Base-by-base conservation (phyloP, 2,888 invertebrate species). In the Lasioglossum pauxillum region DNA sequence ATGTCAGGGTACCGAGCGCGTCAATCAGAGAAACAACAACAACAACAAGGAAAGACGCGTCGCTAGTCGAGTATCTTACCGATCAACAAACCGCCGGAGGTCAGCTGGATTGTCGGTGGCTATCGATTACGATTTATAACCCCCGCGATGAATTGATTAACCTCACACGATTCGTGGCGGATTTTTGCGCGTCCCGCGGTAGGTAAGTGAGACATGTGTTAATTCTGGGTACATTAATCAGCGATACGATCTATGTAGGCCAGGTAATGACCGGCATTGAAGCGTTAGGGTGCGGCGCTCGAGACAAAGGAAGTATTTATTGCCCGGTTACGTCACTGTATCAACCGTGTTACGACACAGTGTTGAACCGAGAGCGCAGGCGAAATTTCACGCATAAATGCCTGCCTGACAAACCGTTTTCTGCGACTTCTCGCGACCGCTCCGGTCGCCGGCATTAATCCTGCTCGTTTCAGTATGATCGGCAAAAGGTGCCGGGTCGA, bases 291-390 rank as follows among this genome's bases (percentile, higher is more conserved):
- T 89, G 93, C 92, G 93, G 92, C 92, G 89, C 53, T 84, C 83
- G 88, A 92, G 89, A 92, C 93, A 93, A 93, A 92, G 89, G 84
- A 83, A 80, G 89, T 91, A 93, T 93, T 93, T 91, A 91, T 94
- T 88, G 90, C 88, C 60, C 73, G n/a, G 38, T 86, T 85, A 84
- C 83, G 72, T 82, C 83, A 87, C 75, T 71, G 81, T 90, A 84
- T 86, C 80, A 76, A 80, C 75, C 57, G n/a, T 83, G 81, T 89
- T 90, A 83, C 85, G 86, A 84, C 82, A 87, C 27, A 35, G 38
- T 69, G 79, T 79, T 84, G 49, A 71, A 74, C 67, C 31, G 64
- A 16, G 64, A 53, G 78, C 41, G 80, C 46, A 7, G 79, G 81
- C 83, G 38, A 88, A 88, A 88, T 88, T 88, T 88, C 83, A 87